A percentile compares a stretch with the other conserved stretches of the same genome.
Conservation (phyloP, 1,140 invertebrate genomes). For the Eupristina koningsbergeri region DNA sequence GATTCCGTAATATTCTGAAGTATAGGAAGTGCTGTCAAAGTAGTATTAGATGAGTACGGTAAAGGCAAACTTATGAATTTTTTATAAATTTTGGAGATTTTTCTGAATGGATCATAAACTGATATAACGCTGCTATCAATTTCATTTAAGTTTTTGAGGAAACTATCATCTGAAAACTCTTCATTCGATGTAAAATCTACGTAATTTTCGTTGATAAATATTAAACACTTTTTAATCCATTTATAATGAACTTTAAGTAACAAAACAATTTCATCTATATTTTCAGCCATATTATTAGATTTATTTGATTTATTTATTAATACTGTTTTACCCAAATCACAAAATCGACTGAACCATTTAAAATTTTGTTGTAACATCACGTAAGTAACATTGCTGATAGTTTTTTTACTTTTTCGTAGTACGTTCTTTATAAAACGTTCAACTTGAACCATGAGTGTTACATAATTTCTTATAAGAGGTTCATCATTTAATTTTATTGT, state of each 20-base stretch:
- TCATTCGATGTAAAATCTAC: slow-evolving; percentile 22
- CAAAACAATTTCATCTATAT: slow-evolving; percentile 59
- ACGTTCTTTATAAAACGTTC: slow-evolving; percentile 63
- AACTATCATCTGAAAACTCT: slow-evolving; percentile 15
- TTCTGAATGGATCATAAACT: slow-evolving; percentile 61
- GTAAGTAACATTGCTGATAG: slow-evolving; percentile 52
- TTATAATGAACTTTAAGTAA: slow-evolving; percentile 66
- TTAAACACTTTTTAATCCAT: slow-evolving; percentile 66
- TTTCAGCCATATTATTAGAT: slow-evolving; percentile 52
- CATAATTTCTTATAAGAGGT: slow-evolving; percentile 72
- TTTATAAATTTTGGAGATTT: slow-evolving; percentile 61
- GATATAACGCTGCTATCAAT: slow-evolving; percentile 52
- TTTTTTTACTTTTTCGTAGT: slow-evolving; percentile 57
- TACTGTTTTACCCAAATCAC: slow-evolving; percentile 55
- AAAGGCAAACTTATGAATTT: slow-evolving; percentile 57
- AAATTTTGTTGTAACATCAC: slow-evolving; percentile 59
- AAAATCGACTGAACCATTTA: slow-evolving; percentile 73
- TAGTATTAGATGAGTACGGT: slow-evolving; percentile 60
- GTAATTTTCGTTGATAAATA: slow-evolving; percentile 42
- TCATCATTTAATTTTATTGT: slow-evolving; percentile 72
- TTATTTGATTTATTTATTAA: slow-evolving; percentile 56
- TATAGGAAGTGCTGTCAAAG: slow-evolving; percentile 51
- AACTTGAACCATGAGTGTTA: slow-evolving; percentile 64
- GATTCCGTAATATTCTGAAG: slow-evolving; percentile 51
- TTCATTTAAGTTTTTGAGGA: slow-evolving; percentile 43